Conservation (phyloP, 2,113 vertebrate species). For the Hemiscyllium ocellatum region DNA sequence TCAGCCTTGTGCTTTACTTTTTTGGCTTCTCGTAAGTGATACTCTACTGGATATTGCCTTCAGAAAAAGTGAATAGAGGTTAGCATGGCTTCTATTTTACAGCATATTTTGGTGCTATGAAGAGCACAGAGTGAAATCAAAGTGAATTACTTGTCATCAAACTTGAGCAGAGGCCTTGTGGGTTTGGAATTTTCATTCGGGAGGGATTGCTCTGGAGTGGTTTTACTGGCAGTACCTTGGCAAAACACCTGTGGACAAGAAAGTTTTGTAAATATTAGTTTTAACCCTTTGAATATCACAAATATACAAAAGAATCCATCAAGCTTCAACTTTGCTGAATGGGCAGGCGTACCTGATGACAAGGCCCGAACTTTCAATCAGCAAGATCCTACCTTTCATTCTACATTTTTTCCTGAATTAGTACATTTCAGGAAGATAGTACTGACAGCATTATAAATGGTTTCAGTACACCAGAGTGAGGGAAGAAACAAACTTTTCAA, state of each 20-base stretch:
- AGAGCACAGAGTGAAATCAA: neutral
- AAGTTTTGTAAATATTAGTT: conserved; percentile 1
- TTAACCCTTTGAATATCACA: neutral
- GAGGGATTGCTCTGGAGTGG: conserved; percentile 60
- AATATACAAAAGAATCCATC: neutral
- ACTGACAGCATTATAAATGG: neutral
- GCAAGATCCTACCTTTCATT: neutral
- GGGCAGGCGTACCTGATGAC: neutral
- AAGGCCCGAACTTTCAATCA: neutral
- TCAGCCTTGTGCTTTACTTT: conserved; percentile 92
- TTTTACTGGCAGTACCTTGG: conserved; percentile 49
- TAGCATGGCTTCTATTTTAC: neutral
- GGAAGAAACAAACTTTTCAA: neutral
- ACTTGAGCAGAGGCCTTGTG: conserved; percentile 60
- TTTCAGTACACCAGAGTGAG: neutral
- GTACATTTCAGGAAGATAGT: neutral
- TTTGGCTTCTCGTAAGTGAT: conserved; percentile 85
- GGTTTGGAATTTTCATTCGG: conserved; percentile 56
- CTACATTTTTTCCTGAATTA: neutral
- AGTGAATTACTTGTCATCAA: conserved; percentile 62
- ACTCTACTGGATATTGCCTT: conserved; percentile 69
- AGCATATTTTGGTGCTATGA: conserved; percentile 8
- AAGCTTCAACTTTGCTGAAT: neutral
- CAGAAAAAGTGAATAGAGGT: neutral
- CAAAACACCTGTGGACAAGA: conserved; percentile 53